Conservation (phyloP, 1,140 invertebrate species). For the Nylanderia fulva region DNA sequence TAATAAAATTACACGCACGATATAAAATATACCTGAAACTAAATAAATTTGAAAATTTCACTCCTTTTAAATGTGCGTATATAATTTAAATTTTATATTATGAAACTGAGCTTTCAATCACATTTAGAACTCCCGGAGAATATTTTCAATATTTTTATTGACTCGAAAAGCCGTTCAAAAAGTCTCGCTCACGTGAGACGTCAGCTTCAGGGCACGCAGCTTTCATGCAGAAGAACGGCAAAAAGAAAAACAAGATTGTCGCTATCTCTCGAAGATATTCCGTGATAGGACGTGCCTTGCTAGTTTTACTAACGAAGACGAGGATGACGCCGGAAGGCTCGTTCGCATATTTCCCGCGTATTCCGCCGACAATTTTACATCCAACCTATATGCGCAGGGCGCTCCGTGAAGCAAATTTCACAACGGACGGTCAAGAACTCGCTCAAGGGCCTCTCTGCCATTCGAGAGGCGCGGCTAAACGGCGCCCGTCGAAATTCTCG, state of each 20-base stretch:
- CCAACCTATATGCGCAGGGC: conserved; percentile 67
- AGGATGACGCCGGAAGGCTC: conserved; percentile 61
- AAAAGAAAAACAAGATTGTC: conserved; percentile 44
- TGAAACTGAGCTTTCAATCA: too few relatives aligned
- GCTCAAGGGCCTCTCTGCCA: conserved; percentile 16
- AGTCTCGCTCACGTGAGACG: not conserved
- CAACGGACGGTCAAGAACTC: conserved; percentile 43
- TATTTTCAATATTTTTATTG: not conserved
- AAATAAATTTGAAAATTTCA: not conserved
- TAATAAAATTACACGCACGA: too few relatives aligned
- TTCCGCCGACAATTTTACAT: conserved; percentile 78
- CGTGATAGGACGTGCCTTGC: conserved; percentile 74
- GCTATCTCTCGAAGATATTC: conserved; percentile 67
- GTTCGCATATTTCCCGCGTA: conserved; percentile 78
- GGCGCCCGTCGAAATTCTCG: conserved; percentile 42
- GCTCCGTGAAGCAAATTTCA: conserved; percentile 49
- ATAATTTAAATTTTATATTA: not conserved
- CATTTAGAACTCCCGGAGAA: not conserved
- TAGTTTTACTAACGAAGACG: conserved; percentile 59
- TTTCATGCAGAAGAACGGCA: not conserved
- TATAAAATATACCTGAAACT: too few relatives aligned
- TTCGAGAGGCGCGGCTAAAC: not conserved
- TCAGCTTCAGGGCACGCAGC: not conserved
- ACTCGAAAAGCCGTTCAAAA: not conserved
- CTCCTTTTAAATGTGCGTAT: not conserved